Percentiles rank a stretch among this genome's conserved stretches.
phyloP scores from a whole-genome alignment of 2,113 vertebrate genomes.

The Aix galericulata region DNA sequence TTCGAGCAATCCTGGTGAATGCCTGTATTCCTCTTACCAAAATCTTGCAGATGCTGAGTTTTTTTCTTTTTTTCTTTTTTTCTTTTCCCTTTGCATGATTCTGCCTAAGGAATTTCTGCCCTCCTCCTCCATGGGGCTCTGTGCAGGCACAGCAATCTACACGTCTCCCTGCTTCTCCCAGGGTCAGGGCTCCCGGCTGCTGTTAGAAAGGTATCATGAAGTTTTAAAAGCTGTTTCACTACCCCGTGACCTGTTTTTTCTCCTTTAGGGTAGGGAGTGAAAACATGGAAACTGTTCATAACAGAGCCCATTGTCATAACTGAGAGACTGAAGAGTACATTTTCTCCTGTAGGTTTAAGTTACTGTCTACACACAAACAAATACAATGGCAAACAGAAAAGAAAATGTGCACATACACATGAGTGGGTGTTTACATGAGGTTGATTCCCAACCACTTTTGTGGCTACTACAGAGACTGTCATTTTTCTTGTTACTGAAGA shows the following conservation, averaged over 20 bases:
- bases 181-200: not conserved
- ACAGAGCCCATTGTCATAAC: not conserved
- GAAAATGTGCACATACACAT: not conserved
- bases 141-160: not conserved
- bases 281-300: not conserved
- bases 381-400: not conserved
- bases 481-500: not conserved
- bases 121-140: not conserved
- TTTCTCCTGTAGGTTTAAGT: not conserved
- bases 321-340: not conserved
- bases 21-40: not conserved
- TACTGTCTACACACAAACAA: not conserved
- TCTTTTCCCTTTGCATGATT: not conserved
- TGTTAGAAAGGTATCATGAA: rapidly evolving
- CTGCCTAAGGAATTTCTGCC: not conserved
- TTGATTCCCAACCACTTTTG: not conserved
- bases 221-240: not conserved
- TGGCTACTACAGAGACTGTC: not conserved
- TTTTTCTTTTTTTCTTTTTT: rapidly evolving
- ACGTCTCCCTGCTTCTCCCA: not conserved
- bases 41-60: not conserved
- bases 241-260: not conserved
- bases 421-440: not conserved
- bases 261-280: not conserved
- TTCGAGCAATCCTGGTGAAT: not conserved